Evolutionary conservation across 2,113 vertebrate species (phyloP), one percentile per base, ranked within the genome.

Genomic region (Thalassoma bifasciatum): DNA sequence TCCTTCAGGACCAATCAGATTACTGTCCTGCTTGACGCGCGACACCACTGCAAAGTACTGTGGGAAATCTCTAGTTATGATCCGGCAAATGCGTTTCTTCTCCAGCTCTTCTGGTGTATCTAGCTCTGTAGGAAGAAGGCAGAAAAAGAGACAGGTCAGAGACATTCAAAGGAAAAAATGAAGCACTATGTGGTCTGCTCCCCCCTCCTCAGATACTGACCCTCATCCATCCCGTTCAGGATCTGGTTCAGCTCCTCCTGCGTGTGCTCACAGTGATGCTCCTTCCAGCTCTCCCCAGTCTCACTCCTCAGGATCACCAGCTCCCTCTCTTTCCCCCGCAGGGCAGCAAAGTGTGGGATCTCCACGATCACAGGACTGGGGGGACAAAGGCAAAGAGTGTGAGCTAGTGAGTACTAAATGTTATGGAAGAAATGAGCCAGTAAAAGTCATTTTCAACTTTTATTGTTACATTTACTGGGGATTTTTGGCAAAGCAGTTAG

Each of bases 11-110:
- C 98, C 98, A 22, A 99, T 99, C 44, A 99, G 93, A 89, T 98
- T 96, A 83, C 95, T 98, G 92, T 99, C 98, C 89, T 99, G 98
- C 71, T 98, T 99, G 89, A 98, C 92, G 1, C 98, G 95, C 0
- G 98, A 99, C 65, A 99, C 98, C 77, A 99, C 98, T 0, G 98
- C 98, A 23, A 99, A 99, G 91, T 98, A 99, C 67, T 99, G 98
- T 1, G 98, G 98, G 87, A 99, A 98, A 87, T 99, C 98, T 9
- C 96, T 93, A 1, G 97, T 99, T 85, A 99, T 96, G 91, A 99
- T 98, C 37, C 97, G 96, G 78, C 98, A 99, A 83, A 99, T 95
- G 0, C 98, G 95, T 69, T 97, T 99, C 90, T 91, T 97, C 81
- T 99, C 98, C 3, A 99, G 94, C 83, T 99, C 97, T 79, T 99